Percentiles rank a stretch among this genome's conserved stretches.
phyloP scores from a whole-genome alignment of 2,797 vertebrate genomes.

The Hozukius guyotensis region DNA sequence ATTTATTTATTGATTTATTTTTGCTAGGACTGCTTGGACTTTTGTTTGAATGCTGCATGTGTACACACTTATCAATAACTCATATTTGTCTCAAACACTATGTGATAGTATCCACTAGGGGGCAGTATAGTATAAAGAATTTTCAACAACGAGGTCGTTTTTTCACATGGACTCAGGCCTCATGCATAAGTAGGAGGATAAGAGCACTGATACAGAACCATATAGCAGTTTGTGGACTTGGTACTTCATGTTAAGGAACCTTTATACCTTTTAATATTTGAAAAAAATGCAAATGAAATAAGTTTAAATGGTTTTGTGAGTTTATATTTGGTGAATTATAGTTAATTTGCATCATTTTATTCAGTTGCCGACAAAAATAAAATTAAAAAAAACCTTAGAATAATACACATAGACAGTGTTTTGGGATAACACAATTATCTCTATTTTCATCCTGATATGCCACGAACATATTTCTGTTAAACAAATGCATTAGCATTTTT shows the following conservation, averaged over 20 bases:
- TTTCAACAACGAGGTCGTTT: neutral
- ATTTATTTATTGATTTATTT: neutral
- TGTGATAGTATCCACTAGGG: constrained; percentile 58
- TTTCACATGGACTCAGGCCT: neutral
- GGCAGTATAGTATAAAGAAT: constrained; percentile 66
- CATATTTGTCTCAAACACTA: neutral
- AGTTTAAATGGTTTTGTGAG: neutral
- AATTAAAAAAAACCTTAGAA: neutral
- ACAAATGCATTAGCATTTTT: neutral
- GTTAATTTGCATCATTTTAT: neutral
- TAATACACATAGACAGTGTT: neutral
- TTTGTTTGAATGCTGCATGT: neutral
- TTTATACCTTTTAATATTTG: neutral
- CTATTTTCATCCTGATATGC: neutral
- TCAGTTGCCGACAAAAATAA: neutral
- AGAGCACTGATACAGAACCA: neutral
- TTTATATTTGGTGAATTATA: neutral
- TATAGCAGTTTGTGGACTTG: neutral
- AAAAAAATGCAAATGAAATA: neutral
- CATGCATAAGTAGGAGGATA: neutral
- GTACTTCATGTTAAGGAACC: neutral
- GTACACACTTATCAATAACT: neutral
- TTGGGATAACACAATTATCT: accelerated
- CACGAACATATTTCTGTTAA: neutral
- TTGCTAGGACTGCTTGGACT: neutral